These are phyloP conservation scores for Cyprinodon brontotheroides DNA, from an alignment of 2,113 vertebrate species.

Conservation along the genomic window DNA sequence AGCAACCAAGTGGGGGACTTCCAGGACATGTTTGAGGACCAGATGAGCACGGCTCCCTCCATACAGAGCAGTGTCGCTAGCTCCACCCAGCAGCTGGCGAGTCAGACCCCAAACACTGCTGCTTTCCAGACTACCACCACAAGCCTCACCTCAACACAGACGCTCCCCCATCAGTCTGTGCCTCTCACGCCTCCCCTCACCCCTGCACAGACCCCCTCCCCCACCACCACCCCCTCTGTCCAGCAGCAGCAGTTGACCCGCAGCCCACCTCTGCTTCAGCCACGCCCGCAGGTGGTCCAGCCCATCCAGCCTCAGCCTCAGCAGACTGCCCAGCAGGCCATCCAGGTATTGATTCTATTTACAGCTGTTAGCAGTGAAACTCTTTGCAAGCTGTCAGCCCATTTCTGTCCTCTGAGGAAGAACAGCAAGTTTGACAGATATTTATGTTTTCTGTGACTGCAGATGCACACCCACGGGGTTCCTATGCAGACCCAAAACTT, in stretches of 20 bases:
- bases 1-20: slow-evolving; percentile 96
- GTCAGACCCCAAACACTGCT: slow-evolving; percentile 35
- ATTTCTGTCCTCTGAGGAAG: too few species aligned
- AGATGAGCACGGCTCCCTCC: slow-evolving; percentile 70
- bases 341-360: slow-evolving; percentile 59
- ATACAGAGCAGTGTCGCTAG: slow-evolving; percentile 31
- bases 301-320: slow-evolving; percentile 73
- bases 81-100: slow-evolving; percentile 16
- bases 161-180: slow-evolving; percentile 65
- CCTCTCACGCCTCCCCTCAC: slow-evolving; percentile 74
- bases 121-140: slow-evolving; percentile 55
- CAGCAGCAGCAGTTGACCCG: slow-evolving; percentile 73
- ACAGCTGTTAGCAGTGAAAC: too few species aligned
- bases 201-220: slow-evolving; percentile 64
- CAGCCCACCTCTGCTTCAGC: slow-evolving; percentile 86
- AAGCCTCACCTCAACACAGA: slow-evolving; percentile 72
- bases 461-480: slow-evolving; percentile 74
- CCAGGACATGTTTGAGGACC: slow-evolving; percentile 92
- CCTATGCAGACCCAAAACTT: slow-evolving; percentile 80
- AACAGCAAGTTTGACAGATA: background rate
- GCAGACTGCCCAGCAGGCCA: slow-evolving; percentile 60
- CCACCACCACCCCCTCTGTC: slow-evolving; percentile 14
- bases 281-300: slow-evolving; percentile 80
- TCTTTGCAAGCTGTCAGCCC: too few species aligned
- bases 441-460: background rate